Base-by-base conservation (phyloP, 2,888 invertebrate species). In the Acleris literana region DNA sequence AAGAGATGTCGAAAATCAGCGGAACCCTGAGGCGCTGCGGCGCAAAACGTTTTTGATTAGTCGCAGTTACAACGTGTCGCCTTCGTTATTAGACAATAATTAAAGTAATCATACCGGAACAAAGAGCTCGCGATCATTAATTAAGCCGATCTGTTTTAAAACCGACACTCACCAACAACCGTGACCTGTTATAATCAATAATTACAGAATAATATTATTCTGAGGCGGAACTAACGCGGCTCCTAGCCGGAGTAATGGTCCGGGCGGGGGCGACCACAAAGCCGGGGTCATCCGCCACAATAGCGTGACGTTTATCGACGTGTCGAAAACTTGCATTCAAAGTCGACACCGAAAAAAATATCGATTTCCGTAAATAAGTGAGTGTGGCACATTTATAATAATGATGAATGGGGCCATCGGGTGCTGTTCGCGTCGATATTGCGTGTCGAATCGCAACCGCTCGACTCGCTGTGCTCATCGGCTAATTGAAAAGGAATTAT, bases 301-400 rank as follows among this genome's bases (percentile, higher is more conserved):
- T 87, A 81, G 83, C 82, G 83, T 87, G 86, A 87, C 90, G 87
- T 88, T 90, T 88, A 88, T 82, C 86, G 85, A 88, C 84, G 90
- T 90, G 88, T 87, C 88, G 85, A 88, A 88, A 86, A 77, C 80
- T 76, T 76, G 81, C 80, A 90, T 92, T 90, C 88, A 90, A 85
- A 84, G 81, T 83, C 87, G 86, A 87, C 85, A 88, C 86, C 87
- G 88, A 92, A 92, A 92, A 92, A 92, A 92, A 92, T 90, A 92
- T 91, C 92, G 92, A 92, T 92, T 92, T 92, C 92, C 92, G 92
- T 92, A 92, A 92, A 92, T 92, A 92, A 92, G 91, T 84, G 91
- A 92, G 90, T 91, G 92, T 88, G 82, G 87, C 89, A 89, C 92
- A 92, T 92, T 92, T 90, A 91, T 92, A 91, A 92, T 92, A 92